Base-by-base conservation (phyloP, 2,888 invertebrate genomes). In the Cheilosia soror region DNA sequence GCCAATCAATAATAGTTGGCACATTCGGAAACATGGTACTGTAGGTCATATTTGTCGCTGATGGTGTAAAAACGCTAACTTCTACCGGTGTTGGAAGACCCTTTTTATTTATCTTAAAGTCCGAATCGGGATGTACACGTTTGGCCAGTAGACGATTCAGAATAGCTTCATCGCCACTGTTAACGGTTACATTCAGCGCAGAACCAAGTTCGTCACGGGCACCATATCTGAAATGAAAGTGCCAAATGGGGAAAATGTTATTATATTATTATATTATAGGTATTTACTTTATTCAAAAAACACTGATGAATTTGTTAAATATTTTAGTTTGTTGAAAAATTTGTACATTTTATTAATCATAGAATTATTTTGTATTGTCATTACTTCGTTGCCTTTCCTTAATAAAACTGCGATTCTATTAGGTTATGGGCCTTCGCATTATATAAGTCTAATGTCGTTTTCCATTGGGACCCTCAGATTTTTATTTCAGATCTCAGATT, bases 1-100 rank as follows among this genome's bases (percentile, higher is more conserved):
- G 96, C 99, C 99, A 99, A 92, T 98, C 97, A 63, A 99, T 94
- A 94, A 96, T 96, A 0, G 97, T 97, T 0, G 98, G 95, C 9
- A 95, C 95, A 88, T 96, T 95, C 0, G 98, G 97, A 90, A 96
- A 97, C 88, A 97, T 93, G 9, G 96, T 94, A 88, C 95, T 96
- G 91, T 96, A 96, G 0, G 96, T 96, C 44, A 96, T 94, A 27
- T 94, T 94, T 51, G 94, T 94, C 90, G 95, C 94, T 1, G 94
- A 91, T 7, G 93, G 93, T 69, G 90, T 77, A 63, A 92, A 91
- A 3, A 91, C 91, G 78, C 90, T 90, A 9, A 91, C 91, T 33
- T 93, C 92, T 4, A 94, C 93, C 1, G 94, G 93, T 13, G 93
- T 92, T 27, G 92, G 91, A 92, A 98, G 95, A 1, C 95, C 95